Evolutionary conservation across 2,888 invertebrate genomes (phyloP).

Genomic region (Leptopterna dolabrata): DNA sequence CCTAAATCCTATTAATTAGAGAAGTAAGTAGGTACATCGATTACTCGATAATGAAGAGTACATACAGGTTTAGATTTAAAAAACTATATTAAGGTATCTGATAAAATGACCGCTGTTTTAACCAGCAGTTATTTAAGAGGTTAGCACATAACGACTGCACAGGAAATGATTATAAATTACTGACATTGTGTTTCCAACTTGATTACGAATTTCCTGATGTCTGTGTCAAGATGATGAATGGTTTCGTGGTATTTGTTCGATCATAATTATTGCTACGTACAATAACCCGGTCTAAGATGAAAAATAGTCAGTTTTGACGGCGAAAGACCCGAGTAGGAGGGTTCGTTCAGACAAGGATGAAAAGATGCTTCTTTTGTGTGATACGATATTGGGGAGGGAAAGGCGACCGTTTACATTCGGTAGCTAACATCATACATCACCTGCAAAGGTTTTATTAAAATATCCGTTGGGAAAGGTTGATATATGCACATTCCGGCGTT

Average conservation of each 20-base stretch:
- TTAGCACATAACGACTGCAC: too few relatives aligned
- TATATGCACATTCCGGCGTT: constrained; percentile 52
- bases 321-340: neutral
- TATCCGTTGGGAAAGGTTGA: constrained; percentile 50
- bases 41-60: too few relatives aligned
- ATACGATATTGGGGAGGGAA: constrained; percentile 20
- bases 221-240: neutral
- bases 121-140: too few relatives aligned
- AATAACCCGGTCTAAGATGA: constrained; percentile 8
- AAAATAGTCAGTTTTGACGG: constrained; percentile 9
- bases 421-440: constrained; percentile 43
- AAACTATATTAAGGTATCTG: too few relatives aligned
- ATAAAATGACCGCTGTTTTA: too few relatives aligned
- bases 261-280: constrained; percentile 10
- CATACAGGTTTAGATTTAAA: too few relatives aligned
- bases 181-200: neutral
- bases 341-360: neutral
- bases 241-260: neutral
- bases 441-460: constrained; percentile 53
- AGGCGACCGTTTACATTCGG: constrained; percentile 54
- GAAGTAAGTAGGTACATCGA: too few relatives aligned
- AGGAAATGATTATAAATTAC: too few relatives aligned
- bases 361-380: constrained; percentile 30
- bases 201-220: neutral
- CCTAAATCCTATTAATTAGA: too few relatives aligned